Percentiles rank a stretch among this genome's conserved stretches.
Evolutionary conservation across 2,888 invertebrate genomes (phyloP).

Genomic region (Micoletzkya japonica): DNA sequence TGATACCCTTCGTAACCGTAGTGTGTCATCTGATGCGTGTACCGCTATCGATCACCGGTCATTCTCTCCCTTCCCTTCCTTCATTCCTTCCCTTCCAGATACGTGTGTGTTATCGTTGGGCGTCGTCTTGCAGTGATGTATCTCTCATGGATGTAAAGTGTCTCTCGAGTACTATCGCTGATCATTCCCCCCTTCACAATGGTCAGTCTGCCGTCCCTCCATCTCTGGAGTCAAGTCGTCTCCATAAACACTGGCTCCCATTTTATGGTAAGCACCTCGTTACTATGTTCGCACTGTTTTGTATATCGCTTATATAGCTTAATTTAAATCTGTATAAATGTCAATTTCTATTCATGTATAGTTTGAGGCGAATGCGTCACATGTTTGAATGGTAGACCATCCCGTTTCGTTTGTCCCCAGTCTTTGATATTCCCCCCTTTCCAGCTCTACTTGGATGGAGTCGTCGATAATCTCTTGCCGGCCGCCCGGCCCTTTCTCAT

Average conservation of each 20-base stretch:
- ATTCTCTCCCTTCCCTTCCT: background rate
- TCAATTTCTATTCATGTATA: too few relatives aligned
- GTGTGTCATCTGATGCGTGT: background rate
- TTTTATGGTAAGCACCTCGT: constrained; percentile 23
- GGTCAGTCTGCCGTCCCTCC: background rate
- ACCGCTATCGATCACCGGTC: background rate
- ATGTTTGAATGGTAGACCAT: too few relatives aligned
- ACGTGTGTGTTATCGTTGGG: background rate
- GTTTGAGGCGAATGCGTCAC: too few relatives aligned
- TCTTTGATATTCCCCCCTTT: constrained; percentile 15
- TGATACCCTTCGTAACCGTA: background rate
- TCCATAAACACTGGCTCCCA: constrained; percentile 29
- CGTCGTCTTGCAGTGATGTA: constrained; percentile 1
- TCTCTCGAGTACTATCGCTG: too few relatives aligned
- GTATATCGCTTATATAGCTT: too few relatives aligned
- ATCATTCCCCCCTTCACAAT: too few relatives aligned
- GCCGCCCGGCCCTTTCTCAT: constrained; percentile 51
- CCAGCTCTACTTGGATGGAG: constrained; percentile 55
- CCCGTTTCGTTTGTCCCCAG: background rate
- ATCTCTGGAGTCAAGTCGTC: too few relatives aligned
- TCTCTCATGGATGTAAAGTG: constrained; percentile 9
- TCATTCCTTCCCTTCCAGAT: background rate
- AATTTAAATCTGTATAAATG: too few relatives aligned
- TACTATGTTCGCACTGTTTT: background rate
- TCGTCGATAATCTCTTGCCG: constrained; percentile 58